Percentiles rank a stretch among this genome's conserved stretches.
These are phyloP conservation scores for Cossypha caffra DNA, from an alignment of 2,797 vertebrate species.

Conservation along the genomic window DNA sequence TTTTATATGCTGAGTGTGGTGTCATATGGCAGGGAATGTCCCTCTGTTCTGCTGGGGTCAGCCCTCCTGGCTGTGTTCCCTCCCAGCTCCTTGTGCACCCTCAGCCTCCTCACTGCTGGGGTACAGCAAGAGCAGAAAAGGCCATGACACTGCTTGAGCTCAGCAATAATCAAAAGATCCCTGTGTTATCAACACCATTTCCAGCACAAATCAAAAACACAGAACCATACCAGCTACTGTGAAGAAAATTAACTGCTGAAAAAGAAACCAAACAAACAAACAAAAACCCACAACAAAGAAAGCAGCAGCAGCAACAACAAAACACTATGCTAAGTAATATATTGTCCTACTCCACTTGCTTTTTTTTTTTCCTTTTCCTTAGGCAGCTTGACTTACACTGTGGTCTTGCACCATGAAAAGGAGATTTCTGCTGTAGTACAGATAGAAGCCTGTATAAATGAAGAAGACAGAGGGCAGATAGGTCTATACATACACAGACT, in stretches of 20 bases:
- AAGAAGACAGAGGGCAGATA: not conserved
- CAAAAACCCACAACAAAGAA: not conserved
- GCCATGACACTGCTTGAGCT: not conserved
- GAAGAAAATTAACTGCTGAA: not conserved
- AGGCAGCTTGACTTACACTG: not conserved
- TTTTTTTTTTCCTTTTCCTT: not conserved
- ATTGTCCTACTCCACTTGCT: accelerated
- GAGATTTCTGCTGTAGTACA: not conserved
- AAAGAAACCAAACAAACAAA: not conserved
- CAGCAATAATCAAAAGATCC: not conserved
- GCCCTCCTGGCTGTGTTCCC: not conserved
- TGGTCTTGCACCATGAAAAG: not conserved
- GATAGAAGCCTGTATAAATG: not conserved
- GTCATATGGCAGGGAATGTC: too few relatives aligned
- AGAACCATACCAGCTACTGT: not conserved
- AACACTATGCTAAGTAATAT: not conserved
- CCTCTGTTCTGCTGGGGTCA: not conserved
- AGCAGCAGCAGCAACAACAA: not conserved
- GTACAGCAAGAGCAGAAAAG: not conserved
- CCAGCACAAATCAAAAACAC: not conserved
- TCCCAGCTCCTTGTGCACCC: not conserved
- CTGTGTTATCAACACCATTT: not conserved
- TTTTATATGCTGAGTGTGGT: not conserved
- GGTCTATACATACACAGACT: not conserved
- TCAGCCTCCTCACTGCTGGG: not conserved